Conservation (phyloP, 2,888 invertebrate genomes). For the Calliphora vomitoria region DNA sequence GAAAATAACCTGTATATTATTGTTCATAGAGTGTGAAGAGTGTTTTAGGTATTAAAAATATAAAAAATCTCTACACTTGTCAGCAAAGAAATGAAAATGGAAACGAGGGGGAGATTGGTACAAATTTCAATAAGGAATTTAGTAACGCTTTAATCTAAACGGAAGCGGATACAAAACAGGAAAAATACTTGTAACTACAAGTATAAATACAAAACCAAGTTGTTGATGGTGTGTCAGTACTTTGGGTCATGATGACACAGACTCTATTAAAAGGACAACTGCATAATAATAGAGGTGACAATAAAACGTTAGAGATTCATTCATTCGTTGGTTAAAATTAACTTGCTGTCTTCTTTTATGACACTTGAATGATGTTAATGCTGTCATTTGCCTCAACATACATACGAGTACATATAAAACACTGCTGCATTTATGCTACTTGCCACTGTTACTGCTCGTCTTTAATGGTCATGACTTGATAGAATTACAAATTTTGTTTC, state of each 20-base stretch:
- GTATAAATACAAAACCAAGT: conserved; percentile 46
- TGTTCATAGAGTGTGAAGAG: no score
- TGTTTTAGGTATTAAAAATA: conserved; percentile 14
- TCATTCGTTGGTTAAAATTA: conserved; percentile 45
- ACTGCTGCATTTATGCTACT: neutral
- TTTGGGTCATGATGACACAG: conserved; percentile 67
- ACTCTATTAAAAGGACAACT: conserved; percentile 17
- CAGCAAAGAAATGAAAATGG: neutral
- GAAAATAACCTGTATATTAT: conserved; percentile 40
- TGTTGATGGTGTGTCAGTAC: conserved; percentile 21
- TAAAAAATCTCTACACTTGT: conserved; percentile 28
- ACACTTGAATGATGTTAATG: conserved; percentile 70
- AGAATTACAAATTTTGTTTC: conserved; percentile 69
- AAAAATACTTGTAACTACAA: conserved; percentile 76
- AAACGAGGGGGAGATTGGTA: neutral
- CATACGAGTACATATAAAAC: neutral
- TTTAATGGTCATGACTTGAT: conserved; percentile 71
- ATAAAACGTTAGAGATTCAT: conserved; percentile 58
- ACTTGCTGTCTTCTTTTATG: conserved; percentile 67
- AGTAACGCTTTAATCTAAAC: conserved; percentile 80
- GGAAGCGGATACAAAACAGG: conserved; percentile 78
- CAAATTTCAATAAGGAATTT: conserved; percentile 74
- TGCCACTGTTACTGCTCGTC: conserved; percentile 34
- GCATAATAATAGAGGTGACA: conserved; percentile 65
- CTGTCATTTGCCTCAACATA: conserved; percentile 47